phyloP scores from a whole-genome alignment of 2,113 vertebrate genomes.

The Parotia lawesii region DNA sequence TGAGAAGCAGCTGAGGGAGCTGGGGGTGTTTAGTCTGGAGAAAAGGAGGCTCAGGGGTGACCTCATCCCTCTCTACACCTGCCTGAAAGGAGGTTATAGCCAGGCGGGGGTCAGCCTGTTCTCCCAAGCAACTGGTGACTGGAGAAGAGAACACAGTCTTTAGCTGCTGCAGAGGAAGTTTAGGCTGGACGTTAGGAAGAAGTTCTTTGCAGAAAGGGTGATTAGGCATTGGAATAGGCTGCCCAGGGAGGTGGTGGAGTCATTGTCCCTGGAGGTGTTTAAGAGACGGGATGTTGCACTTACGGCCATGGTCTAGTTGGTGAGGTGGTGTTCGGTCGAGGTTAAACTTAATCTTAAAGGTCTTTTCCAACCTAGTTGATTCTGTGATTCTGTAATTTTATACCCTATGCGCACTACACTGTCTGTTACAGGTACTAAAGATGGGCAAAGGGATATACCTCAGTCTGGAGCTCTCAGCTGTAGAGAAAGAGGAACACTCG shows the following conservation, averaged over 20 bases:
- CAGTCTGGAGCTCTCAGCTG: not conserved
- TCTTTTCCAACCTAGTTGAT: not conserved
- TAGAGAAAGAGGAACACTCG: not conserved
- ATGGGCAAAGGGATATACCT: not conserved
- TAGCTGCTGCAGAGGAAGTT: no score
- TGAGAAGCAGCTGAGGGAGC: not conserved
- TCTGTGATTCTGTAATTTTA: not conserved
- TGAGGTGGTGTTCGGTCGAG: not conserved
- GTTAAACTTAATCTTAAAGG: not conserved
- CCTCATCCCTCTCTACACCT: not conserved
- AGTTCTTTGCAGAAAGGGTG: not conserved
- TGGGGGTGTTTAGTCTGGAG: not conserved
- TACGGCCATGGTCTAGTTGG: not conserved
- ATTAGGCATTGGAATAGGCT: not conserved
- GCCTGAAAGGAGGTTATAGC: not conserved
- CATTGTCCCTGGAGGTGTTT: not conserved
- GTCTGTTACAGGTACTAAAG: slow-evolving; percentile 5
- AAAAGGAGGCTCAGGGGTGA: not conserved
- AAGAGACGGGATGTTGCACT: no score
- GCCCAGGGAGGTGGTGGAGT: not conserved
- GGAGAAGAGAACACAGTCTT: not conserved
- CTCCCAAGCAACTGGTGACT: rapidly evolving
- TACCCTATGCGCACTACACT: not conserved
- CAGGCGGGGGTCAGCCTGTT: not conserved
- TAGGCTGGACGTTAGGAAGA: not conserved